Percentiles rank a stretch among this genome's conserved stretches.
These are phyloP conservation scores for Cacatua alba DNA, from an alignment of 2,113 vertebrate species.

Conservation along the genomic window DNA sequence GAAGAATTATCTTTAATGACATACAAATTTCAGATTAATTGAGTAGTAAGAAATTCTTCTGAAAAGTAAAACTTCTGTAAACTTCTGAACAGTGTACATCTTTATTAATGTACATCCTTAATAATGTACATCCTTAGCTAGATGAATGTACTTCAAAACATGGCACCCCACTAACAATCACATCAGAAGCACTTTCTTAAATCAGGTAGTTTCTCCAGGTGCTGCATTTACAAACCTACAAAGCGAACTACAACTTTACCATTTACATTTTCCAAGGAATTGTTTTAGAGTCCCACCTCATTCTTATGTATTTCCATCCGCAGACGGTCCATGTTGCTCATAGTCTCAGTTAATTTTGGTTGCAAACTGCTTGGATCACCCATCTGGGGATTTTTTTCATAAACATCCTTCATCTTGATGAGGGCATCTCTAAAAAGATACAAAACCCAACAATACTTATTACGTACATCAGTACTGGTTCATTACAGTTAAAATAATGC, in stretches of 20 bases:
- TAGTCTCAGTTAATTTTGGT: conserved; percentile 95
- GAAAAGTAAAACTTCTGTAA: background rate
- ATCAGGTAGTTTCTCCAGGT: background rate
- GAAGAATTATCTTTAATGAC: background rate
- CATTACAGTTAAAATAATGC: background rate
- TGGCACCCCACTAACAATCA: background rate
- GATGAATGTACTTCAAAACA: background rate
- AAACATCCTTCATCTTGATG: conserved; percentile 99
- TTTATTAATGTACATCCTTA: background rate
- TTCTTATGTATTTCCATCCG: conserved; percentile 97
- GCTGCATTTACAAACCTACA: background rate
- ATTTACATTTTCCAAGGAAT: background rate
- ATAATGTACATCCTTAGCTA: background rate
- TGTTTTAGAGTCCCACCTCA: conserved; percentile 80
- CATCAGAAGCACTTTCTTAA: background rate
- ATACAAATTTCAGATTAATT: background rate
- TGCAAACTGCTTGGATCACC: conserved; percentile 94
- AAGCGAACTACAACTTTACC: background rate
- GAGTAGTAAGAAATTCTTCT: background rate
- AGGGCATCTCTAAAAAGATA: conserved; percentile 85
- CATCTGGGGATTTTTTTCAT: conserved; percentile 98
- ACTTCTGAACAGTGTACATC: background rate
- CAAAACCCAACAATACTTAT: background rate
- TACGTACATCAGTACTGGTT: background rate
- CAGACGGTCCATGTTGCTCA: conserved; percentile 93